Conservation (phyloP, 1,140 invertebrate species). For the Rhizoglyphus robini region DNA sequence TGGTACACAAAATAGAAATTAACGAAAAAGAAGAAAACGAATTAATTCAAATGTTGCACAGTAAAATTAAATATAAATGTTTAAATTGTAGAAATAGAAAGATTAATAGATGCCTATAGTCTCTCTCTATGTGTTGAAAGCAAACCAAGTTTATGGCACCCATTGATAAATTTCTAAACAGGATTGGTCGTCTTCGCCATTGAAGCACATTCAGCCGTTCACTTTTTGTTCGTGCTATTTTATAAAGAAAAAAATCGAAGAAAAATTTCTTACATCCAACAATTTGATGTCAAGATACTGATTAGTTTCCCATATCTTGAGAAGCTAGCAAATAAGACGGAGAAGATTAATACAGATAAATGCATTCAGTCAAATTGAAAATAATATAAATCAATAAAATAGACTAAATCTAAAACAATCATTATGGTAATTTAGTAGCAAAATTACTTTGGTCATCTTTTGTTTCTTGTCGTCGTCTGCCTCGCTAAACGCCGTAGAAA, state of each 20-base stretch:
- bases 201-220: too few relatives aligned
- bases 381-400: slow-evolving; percentile 23
- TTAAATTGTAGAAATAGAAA: not conserved
- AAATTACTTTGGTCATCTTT: slow-evolving; percentile 65
- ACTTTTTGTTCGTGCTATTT: not conserved
- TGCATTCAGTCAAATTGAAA: slow-evolving; percentile 28
- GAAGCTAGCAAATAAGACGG: slow-evolving; percentile 40
- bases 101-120: slow-evolving; percentile 1
- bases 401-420: slow-evolving; percentile 5
- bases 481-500: slow-evolving; percentile 72
- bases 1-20: not conserved
- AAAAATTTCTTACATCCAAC: slow-evolving; percentile 45
- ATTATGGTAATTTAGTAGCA: too few relatives aligned
- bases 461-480: slow-evolving; percentile 66
- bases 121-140: not conserved
- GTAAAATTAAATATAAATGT: not conserved
- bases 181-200: too few relatives aligned
- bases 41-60: not conserved
- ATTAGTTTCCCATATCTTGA: slow-evolving; percentile 88
- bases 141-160: too few relatives aligned
- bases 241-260: not conserved
- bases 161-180: too few relatives aligned
- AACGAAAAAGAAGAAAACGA: not conserved
- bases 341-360: slow-evolving; percentile 14
- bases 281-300: slow-evolving; percentile 77